These are phyloP conservation scores for Muscina levida DNA, from an alignment of 2,888 invertebrate species.

Conservation along the genomic window DNA sequence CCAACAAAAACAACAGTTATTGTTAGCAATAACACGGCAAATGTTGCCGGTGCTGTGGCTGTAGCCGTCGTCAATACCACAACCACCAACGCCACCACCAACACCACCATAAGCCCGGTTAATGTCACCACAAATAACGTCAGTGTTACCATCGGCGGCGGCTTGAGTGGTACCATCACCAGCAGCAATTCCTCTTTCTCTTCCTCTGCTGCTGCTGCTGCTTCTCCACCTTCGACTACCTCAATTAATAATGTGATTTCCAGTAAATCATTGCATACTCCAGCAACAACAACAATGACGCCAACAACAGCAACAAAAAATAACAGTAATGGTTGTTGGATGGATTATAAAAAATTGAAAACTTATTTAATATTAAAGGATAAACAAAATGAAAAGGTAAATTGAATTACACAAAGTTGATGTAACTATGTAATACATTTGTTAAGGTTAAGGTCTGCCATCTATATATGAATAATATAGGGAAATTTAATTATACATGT, in stretches of 20 bases:
- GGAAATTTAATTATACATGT: too few species aligned
- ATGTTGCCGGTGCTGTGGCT: not conserved
- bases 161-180: too few species aligned
- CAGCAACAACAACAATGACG: not conserved
- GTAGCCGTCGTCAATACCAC: not conserved
- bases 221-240: not conserved
- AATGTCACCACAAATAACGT: too few species aligned
- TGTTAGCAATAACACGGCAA: conserved; percentile 22
- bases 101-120: too few species aligned
- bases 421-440: too few species aligned
- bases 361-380: conserved; percentile 78
- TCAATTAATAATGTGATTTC: conserved; percentile 30
- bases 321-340: conserved; percentile 69
- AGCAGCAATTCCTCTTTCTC: not conserved
- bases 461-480: too few species aligned
- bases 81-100: not conserved
- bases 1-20: conserved; percentile 20
- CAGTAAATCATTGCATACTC: conserved; percentile 60
- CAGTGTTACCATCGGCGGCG: too few species aligned
- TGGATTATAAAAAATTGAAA: conserved; percentile 78
- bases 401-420: conserved; percentile 6
- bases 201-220: not conserved
- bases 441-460: too few species aligned
- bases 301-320: not conserved
- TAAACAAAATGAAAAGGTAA: conserved; percentile 76